Percentiles rank a stretch among this genome's conserved stretches.
These are phyloP conservation scores for Porites rus DNA, from an alignment of 92 coral and sea anemone genomes.

Conservation along the genomic window DNA sequence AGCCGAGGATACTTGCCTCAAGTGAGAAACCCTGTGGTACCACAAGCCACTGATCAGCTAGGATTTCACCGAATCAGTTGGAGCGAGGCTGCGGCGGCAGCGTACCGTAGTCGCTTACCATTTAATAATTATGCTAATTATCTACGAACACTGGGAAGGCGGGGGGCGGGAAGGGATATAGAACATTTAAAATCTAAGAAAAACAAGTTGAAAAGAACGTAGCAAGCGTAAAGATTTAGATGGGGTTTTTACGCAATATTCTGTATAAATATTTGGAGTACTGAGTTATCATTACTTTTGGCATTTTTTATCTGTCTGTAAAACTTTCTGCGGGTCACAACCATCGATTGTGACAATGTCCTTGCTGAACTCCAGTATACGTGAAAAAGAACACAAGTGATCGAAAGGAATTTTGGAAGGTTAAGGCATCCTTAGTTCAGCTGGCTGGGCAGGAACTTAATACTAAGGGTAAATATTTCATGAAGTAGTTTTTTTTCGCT, in stretches of 20 bases:
- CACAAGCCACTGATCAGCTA: constrained; percentile 32
- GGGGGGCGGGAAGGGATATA: constrained; percentile 59
- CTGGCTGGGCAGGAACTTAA: constrained; percentile 48
- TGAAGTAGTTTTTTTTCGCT: not conserved
- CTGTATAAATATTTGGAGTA: constrained; percentile 28
- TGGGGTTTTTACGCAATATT: not conserved
- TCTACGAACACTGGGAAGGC: constrained; percentile 81
- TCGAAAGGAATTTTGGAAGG: not conserved
- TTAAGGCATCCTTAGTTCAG: constrained; percentile 16
- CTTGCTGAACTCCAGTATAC: not conserved
- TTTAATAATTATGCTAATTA: constrained; percentile 56
- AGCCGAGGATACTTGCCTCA: constrained; percentile 17
- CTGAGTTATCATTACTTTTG: not conserved
- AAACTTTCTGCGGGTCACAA: no score
- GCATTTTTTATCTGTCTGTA: not conserved
- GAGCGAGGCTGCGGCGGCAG: constrained; percentile 34
- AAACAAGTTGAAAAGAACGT: constrained; percentile 42
- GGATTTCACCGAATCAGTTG: constrained; percentile 55
- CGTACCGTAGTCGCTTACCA: constrained; percentile 42
- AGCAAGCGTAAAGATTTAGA: constrained; percentile 9
- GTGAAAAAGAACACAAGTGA: not conserved
- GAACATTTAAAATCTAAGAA: constrained; percentile 37
- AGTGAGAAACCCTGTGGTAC: constrained; percentile 30
- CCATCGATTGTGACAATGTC: no score
- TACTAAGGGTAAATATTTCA: not conserved